Percentiles rank a stretch among this genome's conserved stretches.
Evolutionary conservation across 2,797 vertebrate species (phyloP).

Genomic region (Manis pentadactyla): DNA sequence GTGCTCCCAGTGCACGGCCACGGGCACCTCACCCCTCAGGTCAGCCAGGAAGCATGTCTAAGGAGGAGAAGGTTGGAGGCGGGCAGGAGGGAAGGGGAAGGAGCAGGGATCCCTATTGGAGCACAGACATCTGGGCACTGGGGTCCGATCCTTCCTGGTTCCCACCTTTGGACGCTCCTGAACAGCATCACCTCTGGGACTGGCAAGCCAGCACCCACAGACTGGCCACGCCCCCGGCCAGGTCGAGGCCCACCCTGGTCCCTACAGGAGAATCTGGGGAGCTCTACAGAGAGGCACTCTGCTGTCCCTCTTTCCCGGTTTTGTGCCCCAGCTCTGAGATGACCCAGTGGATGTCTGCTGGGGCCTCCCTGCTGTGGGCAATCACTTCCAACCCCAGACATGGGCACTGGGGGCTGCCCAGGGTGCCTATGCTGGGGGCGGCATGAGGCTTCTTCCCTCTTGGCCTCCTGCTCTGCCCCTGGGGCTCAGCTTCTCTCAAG

Average conservation of each 20-base stretch:
- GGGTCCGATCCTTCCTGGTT: not conserved
- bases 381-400: not conserved
- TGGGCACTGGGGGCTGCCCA: not conserved
- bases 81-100: not conserved
- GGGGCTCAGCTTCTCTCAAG: not conserved
- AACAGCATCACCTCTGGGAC: accelerated
- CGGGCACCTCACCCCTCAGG: not conserved
- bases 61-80: not conserved
- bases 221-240: not conserved
- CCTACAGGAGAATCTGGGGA: not conserved
- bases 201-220: not conserved
- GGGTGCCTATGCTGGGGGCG: not conserved
- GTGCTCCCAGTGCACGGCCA: not conserved
- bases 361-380: not conserved
- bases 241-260: not conserved
- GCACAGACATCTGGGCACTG: not conserved
- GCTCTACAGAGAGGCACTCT: not conserved
- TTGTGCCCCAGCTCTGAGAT: not conserved
- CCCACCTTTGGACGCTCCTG: not conserved
- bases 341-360: not conserved
- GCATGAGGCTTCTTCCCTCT: not conserved
- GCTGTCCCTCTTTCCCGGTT: not conserved
- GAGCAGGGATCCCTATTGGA: not conserved
- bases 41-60: not conserved
- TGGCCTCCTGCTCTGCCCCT: not conserved